phyloP scores from a whole-genome alignment of 2,888 invertebrate genomes.

The Dasysyrphus tricinctus region DNA sequence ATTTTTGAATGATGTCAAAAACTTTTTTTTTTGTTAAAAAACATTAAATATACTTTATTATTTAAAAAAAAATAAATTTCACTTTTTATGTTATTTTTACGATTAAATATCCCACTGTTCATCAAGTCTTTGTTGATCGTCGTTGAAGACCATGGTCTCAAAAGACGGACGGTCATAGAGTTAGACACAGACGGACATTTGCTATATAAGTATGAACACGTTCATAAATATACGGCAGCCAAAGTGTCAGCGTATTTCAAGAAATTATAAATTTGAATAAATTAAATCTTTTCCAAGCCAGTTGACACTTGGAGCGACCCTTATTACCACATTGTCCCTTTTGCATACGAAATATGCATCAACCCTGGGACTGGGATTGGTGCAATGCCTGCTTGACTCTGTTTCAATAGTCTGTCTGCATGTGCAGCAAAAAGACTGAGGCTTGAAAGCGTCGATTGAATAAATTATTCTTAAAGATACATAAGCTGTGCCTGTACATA shows the following conservation, averaged over 20 bases:
- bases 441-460: conserved; percentile 67
- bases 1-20: too few species aligned
- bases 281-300: conserved; percentile 63
- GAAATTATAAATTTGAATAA: conserved; percentile 75
- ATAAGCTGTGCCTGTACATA: conserved; percentile 38
- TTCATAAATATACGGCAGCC: conserved; percentile 38
- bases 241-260: conserved; percentile 68
- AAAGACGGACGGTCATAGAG: conserved; percentile 21
- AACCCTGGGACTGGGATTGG: conserved; percentile 17
- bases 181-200: conserved; percentile 23
- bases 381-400: conserved; percentile 19
- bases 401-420: background rate
- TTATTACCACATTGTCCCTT: conserved; percentile 75
- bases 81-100: too few species aligned
- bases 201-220: conserved; percentile 15
- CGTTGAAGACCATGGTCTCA: conserved; percentile 45
- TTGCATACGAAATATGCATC: conserved; percentile 64
- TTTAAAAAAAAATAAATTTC: background rate
- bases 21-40: too few species aligned
- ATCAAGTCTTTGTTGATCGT: background rate
- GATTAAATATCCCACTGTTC: background rate
- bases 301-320: conserved; percentile 71
- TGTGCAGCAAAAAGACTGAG: conserved; percentile 17
- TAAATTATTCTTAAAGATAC: conserved; percentile 68
- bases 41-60: too few species aligned